These are phyloP conservation scores for Oplegnathus fasciatus DNA, from an alignment of 2,113 vertebrate species.

Conservation along the genomic window DNA sequence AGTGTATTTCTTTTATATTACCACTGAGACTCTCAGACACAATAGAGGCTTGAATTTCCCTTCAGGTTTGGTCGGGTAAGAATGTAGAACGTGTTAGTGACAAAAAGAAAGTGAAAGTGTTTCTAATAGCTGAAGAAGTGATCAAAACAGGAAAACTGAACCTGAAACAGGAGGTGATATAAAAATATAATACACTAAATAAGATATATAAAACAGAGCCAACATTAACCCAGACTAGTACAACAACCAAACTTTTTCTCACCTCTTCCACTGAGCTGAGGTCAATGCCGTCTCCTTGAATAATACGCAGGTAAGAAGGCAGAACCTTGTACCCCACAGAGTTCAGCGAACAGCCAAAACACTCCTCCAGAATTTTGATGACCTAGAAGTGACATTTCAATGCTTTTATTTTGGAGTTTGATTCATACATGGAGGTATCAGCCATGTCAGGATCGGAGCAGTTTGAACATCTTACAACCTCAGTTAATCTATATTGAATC, in stretches of 20 bases:
- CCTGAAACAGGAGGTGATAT: not conserved
- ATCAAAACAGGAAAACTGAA: not conserved
- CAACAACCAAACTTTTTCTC: not conserved
- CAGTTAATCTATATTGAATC: not conserved
- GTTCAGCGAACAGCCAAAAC: constrained; percentile 82
- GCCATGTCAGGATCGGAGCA: not conserved
- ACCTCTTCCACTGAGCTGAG: constrained; percentile 82
- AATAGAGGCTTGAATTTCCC: not conserved
- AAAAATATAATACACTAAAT: not conserved
- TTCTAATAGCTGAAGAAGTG: not conserved
- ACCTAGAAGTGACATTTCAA: constrained; percentile 67
- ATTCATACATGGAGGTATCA: not conserved
- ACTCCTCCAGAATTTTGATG: constrained; percentile 83
- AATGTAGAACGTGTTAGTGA: too few relatives aligned
- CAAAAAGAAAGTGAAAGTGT: not conserved
- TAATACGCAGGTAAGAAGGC: constrained; percentile 83
- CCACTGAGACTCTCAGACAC: not conserved
- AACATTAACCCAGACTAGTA: not conserved
- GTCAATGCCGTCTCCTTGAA: constrained; percentile 86
- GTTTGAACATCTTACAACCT: not conserved
- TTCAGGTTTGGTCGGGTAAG: not conserved
- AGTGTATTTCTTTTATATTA: not conserved
- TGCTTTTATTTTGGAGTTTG: not conserved
- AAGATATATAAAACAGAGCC: not conserved
- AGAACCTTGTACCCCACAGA: constrained; percentile 82